Conservation (phyloP, 2,113 vertebrate genomes). For the Rhadina sibilatrix region DNA sequence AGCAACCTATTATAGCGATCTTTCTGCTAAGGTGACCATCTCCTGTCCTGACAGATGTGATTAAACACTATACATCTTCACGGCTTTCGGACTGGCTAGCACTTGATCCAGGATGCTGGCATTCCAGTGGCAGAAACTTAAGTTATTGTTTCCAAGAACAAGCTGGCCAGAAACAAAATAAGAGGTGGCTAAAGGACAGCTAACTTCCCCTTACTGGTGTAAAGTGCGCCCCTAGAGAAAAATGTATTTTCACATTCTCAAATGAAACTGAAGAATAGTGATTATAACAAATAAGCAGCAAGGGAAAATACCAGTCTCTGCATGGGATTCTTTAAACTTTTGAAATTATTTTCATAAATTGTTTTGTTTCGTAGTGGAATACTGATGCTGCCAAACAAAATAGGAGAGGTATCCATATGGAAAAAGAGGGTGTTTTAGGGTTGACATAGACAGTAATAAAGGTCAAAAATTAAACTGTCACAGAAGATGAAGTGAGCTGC, state of each 20-base stretch:
- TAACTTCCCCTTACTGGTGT: not conserved
- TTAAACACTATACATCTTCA: not conserved
- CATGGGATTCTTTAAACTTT: not conserved
- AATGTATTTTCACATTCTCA: not conserved
- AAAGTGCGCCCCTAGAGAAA: not conserved
- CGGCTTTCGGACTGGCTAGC: not conserved
- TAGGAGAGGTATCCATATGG: too few relatives aligned
- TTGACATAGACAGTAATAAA: not conserved
- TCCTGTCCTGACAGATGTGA: not conserved
- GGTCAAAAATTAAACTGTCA: not conserved
- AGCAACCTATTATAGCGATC: not conserved
- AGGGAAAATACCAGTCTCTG: not conserved
- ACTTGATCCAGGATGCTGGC: not conserved
- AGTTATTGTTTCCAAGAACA: not conserved
- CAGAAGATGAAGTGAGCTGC: not conserved
- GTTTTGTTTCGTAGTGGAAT: not conserved
- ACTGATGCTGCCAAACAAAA: not conserved
- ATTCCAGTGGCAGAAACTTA: not conserved
- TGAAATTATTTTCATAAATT: not conserved
- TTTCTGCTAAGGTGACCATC: slow-evolving; percentile 32
- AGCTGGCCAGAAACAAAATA: not conserved
- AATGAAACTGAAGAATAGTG: not conserved
- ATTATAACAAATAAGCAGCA: not conserved
- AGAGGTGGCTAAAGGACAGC: not conserved
- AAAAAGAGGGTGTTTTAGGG: not conserved